Evolutionary conservation across 2,113 vertebrate genomes (phyloP).

Genomic region (Serinus canaria): DNA sequence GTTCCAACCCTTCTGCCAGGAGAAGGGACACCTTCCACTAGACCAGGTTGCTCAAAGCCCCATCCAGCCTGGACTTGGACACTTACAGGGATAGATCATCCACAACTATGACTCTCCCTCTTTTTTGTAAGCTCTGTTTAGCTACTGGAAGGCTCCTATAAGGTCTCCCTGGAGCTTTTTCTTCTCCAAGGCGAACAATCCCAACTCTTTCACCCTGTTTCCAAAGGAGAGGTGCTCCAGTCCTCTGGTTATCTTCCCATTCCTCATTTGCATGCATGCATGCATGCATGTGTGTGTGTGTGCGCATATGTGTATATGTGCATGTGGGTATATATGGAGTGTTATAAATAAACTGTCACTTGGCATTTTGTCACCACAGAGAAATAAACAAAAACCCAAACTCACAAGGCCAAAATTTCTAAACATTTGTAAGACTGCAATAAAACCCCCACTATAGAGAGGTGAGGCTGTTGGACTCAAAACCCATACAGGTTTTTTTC

Average conservation of each 20-base stretch:
- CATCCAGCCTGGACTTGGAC: not conserved
- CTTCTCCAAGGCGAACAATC: not conserved
- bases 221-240: not conserved
- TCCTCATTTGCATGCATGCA: not conserved
- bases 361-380: not conserved
- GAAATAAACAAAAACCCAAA: not conserved
- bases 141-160: not conserved
- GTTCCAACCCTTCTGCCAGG: not conserved
- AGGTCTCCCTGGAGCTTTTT: not conserved
- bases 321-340: not conserved
- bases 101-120: not conserved
- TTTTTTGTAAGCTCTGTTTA: not conserved
- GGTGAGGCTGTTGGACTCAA: not conserved
- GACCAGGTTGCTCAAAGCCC: not conserved
- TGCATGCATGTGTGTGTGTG: rapidly evolving
- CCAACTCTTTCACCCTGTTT: not conserved
- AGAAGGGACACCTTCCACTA: not conserved
- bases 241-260: not conserved
- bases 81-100: not conserved
- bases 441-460: not conserved
- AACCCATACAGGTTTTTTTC: not conserved
- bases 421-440: not conserved
- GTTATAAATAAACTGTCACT: not conserved
- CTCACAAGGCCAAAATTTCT: not conserved
- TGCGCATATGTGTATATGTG: not conserved